A percentile compares a stretch with the other conserved stretches of the same genome.
Evolutionary conservation across 23 tunicate genomes (phyloP).

Genomic region (Botrylloides violaceus): DNA sequence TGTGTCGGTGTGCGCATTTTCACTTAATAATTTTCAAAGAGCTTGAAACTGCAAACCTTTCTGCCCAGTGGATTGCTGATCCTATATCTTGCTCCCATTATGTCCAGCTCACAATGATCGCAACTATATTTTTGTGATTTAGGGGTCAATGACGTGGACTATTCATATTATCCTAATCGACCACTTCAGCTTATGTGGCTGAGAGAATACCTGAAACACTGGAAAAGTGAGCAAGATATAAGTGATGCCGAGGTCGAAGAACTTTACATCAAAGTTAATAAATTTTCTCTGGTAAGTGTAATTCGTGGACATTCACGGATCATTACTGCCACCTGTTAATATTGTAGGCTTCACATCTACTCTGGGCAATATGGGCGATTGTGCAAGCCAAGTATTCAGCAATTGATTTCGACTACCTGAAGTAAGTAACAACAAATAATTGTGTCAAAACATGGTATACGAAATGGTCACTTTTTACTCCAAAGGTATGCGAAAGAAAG

Average conservation of each 20-base stretch:
- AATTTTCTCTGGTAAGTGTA: constrained; percentile 63
- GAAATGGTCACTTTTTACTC: background rate
- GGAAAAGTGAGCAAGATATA: background rate
- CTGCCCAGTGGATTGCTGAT: too few species aligned
- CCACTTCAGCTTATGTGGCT: constrained; percentile 54
- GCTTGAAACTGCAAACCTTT: too few species aligned
- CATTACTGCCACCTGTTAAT: background rate
- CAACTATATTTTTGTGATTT: background rate
- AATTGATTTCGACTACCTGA: constrained; percentile 68
- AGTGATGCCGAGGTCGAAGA: constrained; percentile 17
- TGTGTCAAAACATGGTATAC: background rate
- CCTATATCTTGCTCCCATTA: too few species aligned
- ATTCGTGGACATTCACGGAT: background rate
- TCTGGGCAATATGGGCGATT: constrained; percentile 84
- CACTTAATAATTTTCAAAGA: too few species aligned
- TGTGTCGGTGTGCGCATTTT: too few species aligned
- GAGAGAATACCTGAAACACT: constrained; percentile 26
- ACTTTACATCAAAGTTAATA: constrained; percentile 54
- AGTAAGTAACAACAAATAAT: constrained; percentile 34
- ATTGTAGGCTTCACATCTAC: constrained; percentile 64
- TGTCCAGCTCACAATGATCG: background rate
- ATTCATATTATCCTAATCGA: constrained; percentile 47
- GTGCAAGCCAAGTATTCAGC: constrained; percentile 63
- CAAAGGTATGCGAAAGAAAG: constrained; percentile 47
- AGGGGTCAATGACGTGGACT: constrained; percentile 82